Conservation (phyloP, 2,113 vertebrate genomes). For the Ophiodon elongatus region DNA sequence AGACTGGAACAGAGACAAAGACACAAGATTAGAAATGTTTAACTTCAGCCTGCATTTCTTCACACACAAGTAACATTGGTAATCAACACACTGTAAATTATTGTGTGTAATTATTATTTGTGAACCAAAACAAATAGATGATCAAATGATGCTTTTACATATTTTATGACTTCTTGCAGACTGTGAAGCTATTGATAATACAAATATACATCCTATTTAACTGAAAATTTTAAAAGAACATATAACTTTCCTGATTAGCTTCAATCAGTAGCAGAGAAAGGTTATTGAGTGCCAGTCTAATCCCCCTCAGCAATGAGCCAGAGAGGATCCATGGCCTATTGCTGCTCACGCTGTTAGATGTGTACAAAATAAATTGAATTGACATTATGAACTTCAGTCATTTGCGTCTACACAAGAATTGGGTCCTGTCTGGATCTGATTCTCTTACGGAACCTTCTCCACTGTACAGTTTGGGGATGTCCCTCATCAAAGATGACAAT, state of each 20-base stretch:
- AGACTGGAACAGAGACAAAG: conserved; percentile 85
- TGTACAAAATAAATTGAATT: not conserved
- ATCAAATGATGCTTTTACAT: not conserved
- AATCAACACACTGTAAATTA: not conserved
- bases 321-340: no score
- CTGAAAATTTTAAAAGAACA: not conserved
- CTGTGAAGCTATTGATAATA: not conserved
- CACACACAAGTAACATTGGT: not conserved
- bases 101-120: not conserved
- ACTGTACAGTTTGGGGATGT: no score
- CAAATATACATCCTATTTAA: not conserved
- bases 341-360: not conserved
- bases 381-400: no score
- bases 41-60: not conserved
- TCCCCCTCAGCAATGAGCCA: not conserved
- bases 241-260: not conserved
- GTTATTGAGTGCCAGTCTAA: not conserved
- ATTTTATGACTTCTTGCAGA: not conserved
- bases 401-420: no score
- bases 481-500: no score
- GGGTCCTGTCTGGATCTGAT: no score
- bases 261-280: not conserved
- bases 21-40: conserved; percentile 22
- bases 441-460: no score
- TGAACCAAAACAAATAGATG: not conserved